Evolutionary conservation across 2,888 invertebrate genomes (phyloP).

Genomic region (Heteromyza rotundicornis): DNA sequence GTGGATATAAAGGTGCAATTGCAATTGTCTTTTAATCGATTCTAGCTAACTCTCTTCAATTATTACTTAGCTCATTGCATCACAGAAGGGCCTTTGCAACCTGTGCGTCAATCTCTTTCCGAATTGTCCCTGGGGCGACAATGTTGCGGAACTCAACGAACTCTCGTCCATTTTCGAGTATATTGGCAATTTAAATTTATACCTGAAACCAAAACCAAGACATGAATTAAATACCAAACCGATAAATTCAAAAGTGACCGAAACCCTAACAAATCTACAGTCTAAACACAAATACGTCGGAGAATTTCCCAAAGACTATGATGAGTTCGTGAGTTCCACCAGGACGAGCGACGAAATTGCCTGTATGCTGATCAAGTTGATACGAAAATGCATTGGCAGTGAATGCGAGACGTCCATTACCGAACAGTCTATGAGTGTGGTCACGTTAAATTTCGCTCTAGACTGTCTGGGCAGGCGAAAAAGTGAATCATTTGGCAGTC

Average conservation of each 20-base stretch:
- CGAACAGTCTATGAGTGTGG: constrained; percentile 48
- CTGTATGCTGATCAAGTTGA: constrained; percentile 50
- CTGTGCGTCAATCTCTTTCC: constrained; percentile 61
- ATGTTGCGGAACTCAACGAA: constrained; percentile 34
- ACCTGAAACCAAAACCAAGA: constrained; percentile 33
- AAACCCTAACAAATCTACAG: too few relatives aligned
- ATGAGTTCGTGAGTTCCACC: constrained; percentile 35
- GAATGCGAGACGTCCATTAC: constrained; percentile 48
- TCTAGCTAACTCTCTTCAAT: too few relatives aligned
- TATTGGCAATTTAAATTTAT: constrained; percentile 47
- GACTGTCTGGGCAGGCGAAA: constrained; percentile 44
- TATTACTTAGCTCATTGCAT: constrained; percentile 60
- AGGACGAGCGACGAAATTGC: constrained; percentile 58
- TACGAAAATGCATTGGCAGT: constrained; percentile 50
- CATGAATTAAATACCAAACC: background rate
- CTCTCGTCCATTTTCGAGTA: constrained; percentile 43
- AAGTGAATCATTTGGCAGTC: constrained; percentile 33
- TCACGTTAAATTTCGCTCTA: constrained; percentile 55
- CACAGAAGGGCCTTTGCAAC: constrained; percentile 54
- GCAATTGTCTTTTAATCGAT: too few relatives aligned
- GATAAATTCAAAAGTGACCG: too few relatives aligned
- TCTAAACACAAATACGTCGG: too few relatives aligned
- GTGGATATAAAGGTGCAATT: constrained; percentile 52
- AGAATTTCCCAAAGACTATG: constrained; percentile 30
- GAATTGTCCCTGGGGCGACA: constrained; percentile 55